Base-by-base conservation (phyloP, 1,140 invertebrate species). In the Cataglyphis hispanica region DNA sequence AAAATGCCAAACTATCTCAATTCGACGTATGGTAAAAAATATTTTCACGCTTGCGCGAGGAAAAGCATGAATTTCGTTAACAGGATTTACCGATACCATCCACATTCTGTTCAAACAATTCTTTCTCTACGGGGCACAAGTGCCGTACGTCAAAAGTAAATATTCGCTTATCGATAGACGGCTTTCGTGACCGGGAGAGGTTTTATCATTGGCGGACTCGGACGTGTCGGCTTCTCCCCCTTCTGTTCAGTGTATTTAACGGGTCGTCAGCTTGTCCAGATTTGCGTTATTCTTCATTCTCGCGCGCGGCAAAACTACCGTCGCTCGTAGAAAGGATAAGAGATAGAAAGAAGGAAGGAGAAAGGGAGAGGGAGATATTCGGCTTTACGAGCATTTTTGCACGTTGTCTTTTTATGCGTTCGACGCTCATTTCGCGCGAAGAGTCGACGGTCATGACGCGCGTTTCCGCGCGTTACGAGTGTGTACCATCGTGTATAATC, bases 51-150 rank as follows among this genome's bases (percentile, higher is more conserved):
- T 83, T n/a, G 67, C 53, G 67, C 67, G 78, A 83, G 40, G 78
- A 34, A 83, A 83, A 83, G 78, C 78, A 74, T 83, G 78, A 83
- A 83, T 83, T 83, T 60, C 78, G 78, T 74, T 83, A 83, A 83
- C 78, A 63, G 78, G 78, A 83, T 83, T 83, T 83, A 83, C 78
- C 78, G 78, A 83, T 83, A 72, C 78, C 67, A 83, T 72, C 66
- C 64, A 81, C 67, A 27, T 74, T 56, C 78, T 72, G 78, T 83
- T 83, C 78, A 83, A 83, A 74, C 78, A 83, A 83, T 83, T 83
- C 78, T 74, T 83, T 61, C 37, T 83, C 78, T 74, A 74, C 66
- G 66, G 66, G 66, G 50, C 78, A 69, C 78, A 74, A 83, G 78
- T 83, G 67, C 67, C 67, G 67, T 83, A 69, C 76, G 78, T 83